Evolutionary conservation across 2,888 invertebrate species (phyloP).

Genomic region (Drosophila lutescens): DNA sequence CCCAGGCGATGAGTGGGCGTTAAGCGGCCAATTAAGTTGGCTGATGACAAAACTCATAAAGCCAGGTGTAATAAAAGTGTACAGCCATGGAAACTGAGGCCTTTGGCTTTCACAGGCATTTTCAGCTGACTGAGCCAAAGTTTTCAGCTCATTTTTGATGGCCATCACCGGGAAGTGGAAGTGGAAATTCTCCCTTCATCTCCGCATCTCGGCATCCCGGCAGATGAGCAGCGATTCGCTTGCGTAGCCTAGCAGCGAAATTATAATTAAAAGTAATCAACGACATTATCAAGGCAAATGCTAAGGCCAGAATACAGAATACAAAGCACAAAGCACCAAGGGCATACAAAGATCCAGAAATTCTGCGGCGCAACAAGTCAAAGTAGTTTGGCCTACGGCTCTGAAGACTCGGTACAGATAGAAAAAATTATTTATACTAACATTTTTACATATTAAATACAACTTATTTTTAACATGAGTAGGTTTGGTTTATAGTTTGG

Average conservation of each 20-base stretch:
- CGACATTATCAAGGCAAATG: conserved; percentile 74
- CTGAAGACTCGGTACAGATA: neutral
- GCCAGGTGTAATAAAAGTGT: conserved; percentile 38
- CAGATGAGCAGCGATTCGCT: conserved; percentile 37
- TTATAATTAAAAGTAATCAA: conserved; percentile 78
- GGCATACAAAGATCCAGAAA: conserved; percentile 31
- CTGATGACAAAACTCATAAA: conserved; percentile 53
- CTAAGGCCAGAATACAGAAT: conserved; percentile 40
- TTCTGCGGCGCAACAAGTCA: conserved; percentile 31
- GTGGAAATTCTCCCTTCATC: neutral
- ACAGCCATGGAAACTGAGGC: conserved; percentile 27
- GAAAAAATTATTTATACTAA: too few species aligned
- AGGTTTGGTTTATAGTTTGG: neutral
- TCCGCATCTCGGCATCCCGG: neutral
- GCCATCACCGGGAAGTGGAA: conserved; percentile 41
- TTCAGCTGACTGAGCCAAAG: conserved; percentile 69
- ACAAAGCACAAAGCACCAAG: conserved; percentile 25
- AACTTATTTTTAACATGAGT: too few species aligned
- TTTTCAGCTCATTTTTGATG: conserved; percentile 52
- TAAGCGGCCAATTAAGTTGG: conserved; percentile 67
- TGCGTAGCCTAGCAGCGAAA: conserved; percentile 70
- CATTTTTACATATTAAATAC: too few species aligned
- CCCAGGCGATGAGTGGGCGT: conserved; percentile 42
- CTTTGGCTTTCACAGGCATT: conserved; percentile 39
- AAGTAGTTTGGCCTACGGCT: conserved; percentile 35